Conservation (phyloP, 2,888 invertebrate genomes). For the Heteropelma amictum region DNA sequence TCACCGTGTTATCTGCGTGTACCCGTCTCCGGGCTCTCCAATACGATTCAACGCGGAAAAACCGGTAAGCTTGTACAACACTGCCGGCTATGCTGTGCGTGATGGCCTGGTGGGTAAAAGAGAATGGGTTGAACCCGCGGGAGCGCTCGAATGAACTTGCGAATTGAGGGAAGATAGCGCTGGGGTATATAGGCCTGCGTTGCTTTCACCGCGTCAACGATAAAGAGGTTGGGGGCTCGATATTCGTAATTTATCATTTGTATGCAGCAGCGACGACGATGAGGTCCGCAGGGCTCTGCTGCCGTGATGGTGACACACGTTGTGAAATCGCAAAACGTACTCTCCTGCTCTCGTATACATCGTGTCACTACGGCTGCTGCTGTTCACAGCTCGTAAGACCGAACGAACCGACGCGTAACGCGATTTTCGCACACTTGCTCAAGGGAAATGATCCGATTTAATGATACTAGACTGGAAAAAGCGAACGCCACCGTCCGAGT, state of each 20-base stretch:
- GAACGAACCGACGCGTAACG: background rate
- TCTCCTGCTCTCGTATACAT: too few relatives aligned
- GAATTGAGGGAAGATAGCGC: slow-evolving; percentile 42
- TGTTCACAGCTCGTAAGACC: background rate
- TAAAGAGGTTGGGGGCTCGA: slow-evolving; percentile 62
- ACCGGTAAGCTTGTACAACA: slow-evolving; percentile 35
- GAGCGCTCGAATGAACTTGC: slow-evolving; percentile 40
- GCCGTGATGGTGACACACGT: slow-evolving; percentile 6
- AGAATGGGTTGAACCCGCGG: slow-evolving; percentile 33
- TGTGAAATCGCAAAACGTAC: slow-evolving; percentile 43
- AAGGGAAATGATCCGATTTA: slow-evolving; percentile 63
- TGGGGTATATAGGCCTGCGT: slow-evolving; percentile 29
- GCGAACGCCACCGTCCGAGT: background rate
- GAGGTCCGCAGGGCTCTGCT: slow-evolving; percentile 61
- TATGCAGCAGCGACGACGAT: slow-evolving; percentile 76
- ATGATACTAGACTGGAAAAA: too few relatives aligned
- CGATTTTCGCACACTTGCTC: slow-evolving; percentile 35
- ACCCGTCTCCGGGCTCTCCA: background rate
- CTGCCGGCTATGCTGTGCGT: slow-evolving; percentile 33
- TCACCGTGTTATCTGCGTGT: slow-evolving; percentile 21
- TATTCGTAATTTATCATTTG: slow-evolving; percentile 77
- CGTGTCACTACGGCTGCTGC: slow-evolving; percentile 59
- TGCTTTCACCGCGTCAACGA: slow-evolving; percentile 37
- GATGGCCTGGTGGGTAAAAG: slow-evolving; percentile 46
- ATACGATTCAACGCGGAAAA: slow-evolving; percentile 21